These are phyloP conservation scores for Plotosus lineatus DNA, from an alignment of 2,113 vertebrate species.

Conservation along the genomic window DNA sequence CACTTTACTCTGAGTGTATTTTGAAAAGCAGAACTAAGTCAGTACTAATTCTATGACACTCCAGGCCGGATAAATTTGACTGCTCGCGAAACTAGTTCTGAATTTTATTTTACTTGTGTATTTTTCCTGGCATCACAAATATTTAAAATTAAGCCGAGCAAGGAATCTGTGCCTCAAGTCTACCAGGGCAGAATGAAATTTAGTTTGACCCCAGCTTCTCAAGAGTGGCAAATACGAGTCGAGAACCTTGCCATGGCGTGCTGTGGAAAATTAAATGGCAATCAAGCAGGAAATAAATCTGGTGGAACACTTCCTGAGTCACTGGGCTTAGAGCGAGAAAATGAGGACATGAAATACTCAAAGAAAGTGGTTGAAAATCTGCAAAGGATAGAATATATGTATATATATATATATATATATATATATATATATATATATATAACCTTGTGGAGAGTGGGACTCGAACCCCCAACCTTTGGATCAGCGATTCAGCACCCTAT, in stretches of 20 bases:
- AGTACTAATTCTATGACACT: not conserved
- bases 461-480: too few relatives aligned
- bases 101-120: not conserved
- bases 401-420: slow-evolving; percentile 15
- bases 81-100: not conserved
- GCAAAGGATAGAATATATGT: not conserved
- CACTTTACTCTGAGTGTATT: not conserved
- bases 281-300: slow-evolving; percentile 64
- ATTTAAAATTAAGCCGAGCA: not conserved
- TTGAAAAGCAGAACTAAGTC: not conserved
- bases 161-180: not conserved
- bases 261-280: slow-evolving; percentile 67
- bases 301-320: slow-evolving; percentile 38
- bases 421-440: too few relatives aligned
- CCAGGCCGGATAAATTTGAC: not conserved
- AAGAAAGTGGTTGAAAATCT: not conserved
- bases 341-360: not conserved
- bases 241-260: not conserved
- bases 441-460: too few relatives aligned
- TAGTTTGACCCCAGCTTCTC: not conserved
- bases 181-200: slow-evolving; percentile 3
- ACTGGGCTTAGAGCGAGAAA: not conserved
- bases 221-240: slow-evolving; percentile 12
- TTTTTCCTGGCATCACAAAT: not conserved
- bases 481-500: too few relatives aligned